Conservation (phyloP, 1,140 invertebrate genomes). For the Diuraphis noxia region DNA sequence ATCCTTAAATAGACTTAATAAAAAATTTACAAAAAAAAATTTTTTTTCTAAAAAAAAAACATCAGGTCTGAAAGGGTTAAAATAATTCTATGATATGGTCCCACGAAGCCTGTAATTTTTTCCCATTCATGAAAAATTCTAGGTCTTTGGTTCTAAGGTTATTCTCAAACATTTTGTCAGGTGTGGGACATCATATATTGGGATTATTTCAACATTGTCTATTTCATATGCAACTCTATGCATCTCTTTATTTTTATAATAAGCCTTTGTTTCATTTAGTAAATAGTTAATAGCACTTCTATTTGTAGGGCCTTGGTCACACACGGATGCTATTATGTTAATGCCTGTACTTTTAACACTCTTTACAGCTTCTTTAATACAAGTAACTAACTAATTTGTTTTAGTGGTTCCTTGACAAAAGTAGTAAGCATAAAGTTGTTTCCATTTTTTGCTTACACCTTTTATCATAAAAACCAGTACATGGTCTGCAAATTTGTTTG, state of each 20-base stretch:
- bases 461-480: not conserved
- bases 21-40: no score
- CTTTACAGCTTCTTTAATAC: not conserved
- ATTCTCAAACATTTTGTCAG: not conserved
- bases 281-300: not conserved
- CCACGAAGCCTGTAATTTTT: not conserved
- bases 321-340: not conserved
- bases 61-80: no score
- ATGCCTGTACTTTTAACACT: not conserved
- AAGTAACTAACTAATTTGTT: not conserved
- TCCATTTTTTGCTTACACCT: not conserved
- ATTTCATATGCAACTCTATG: not conserved
- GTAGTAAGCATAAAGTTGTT: not conserved
- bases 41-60: no score
- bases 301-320: not conserved
- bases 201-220: not conserved
- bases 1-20: no score
- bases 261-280: not conserved
- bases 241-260: not conserved
- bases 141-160: not conserved
- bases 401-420: not conserved
- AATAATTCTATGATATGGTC: not conserved
- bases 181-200: not conserved
- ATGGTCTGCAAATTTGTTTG: not conserved
- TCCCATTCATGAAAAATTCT: not conserved